Base-by-base conservation (phyloP, 2,113 vertebrate species). In the Amphiprion ocellaris region DNA sequence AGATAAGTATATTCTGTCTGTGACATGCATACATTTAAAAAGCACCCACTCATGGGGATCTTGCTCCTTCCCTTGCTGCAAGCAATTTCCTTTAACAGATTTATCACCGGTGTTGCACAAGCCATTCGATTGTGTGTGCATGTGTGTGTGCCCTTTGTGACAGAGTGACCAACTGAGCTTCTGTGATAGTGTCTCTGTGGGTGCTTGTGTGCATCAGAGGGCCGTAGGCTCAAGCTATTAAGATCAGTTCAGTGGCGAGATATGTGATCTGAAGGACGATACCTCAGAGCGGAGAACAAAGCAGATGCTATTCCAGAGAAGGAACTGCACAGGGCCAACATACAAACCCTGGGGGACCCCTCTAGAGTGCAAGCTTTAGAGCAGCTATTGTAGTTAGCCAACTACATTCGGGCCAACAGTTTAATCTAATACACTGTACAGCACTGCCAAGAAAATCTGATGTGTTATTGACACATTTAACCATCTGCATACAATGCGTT, bases 261-360 rank as follows among this genome's bases (percentile, higher is more conserved):
- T 74, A 73, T 79, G 73, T 52, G 83, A 90, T 81, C 72, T 77
- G 68, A 74, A 58, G 58, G 69, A 77, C 37, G 74, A 76, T 83
- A 80, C 82, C 65, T 86, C 37, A 72, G 67, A 81, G 68, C 23
- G 1, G 21, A 74, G 77, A 90, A 87, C 82, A 86, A 84, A 89
- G 54, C 73, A 75, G 68, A 87, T 75, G 80, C 77, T 89, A 30
- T 82, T 77, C 30, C 55, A 79, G 23, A 61, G 50, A 77, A 89
- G 58, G 84, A 87, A 80, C 63, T 70, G 30, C n/a, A 56, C 64
- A 0, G 80, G 85, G 81, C 74, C 81, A 71, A 69, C 30, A 53
- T 65, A 64, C 14, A 54, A 79, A 85, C 60, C 89, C 69, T 83
- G 72, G 11, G 81, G 86, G 85, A 64, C 58, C 10, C 77, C 52